phyloP scores from a whole-genome alignment of 2,113 vertebrate genomes.

The Addax nasomaculatus region DNA sequence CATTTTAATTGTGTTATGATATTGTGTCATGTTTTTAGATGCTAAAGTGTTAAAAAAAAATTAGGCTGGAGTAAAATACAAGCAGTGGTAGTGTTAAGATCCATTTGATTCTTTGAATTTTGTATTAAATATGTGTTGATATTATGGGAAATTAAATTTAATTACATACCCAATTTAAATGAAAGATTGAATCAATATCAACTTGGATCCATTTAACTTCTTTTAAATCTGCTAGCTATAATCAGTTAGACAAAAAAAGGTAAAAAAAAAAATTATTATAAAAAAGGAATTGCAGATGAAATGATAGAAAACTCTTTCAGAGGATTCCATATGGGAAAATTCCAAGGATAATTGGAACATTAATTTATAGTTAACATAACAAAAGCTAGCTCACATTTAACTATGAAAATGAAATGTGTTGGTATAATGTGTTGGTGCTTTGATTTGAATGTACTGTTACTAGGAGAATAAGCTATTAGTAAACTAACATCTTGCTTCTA shows the following conservation, averaged over 20 bases:
- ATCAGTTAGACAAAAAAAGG: neutral
- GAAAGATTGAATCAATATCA: neutral
- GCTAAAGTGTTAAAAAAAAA: neutral
- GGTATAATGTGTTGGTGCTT: neutral
- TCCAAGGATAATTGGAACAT: neutral
- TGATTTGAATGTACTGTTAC: neutral
- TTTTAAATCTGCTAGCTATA: neutral
- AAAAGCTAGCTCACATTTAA: neutral
- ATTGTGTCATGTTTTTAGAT: neutral
- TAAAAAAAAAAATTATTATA: neutral
- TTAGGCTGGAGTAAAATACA: neutral
- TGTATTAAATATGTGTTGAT: neutral
- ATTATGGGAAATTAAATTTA: neutral
- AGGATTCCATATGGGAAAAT: neutral
- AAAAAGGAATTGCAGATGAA: neutral
- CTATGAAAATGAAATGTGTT: neutral
- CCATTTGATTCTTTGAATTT: neutral
- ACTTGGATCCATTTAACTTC: neutral
- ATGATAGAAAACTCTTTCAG: neutral
- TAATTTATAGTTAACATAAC: conserved; percentile 5
- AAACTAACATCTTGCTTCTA: neutral
- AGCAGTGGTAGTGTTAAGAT: neutral
- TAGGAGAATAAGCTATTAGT: neutral
- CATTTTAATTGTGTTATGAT: neutral
- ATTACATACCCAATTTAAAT: neutral